These are phyloP conservation scores for Setipinna tenuifilis DNA, from an alignment of 2,797 vertebrate genomes.

Conservation along the genomic window DNA sequence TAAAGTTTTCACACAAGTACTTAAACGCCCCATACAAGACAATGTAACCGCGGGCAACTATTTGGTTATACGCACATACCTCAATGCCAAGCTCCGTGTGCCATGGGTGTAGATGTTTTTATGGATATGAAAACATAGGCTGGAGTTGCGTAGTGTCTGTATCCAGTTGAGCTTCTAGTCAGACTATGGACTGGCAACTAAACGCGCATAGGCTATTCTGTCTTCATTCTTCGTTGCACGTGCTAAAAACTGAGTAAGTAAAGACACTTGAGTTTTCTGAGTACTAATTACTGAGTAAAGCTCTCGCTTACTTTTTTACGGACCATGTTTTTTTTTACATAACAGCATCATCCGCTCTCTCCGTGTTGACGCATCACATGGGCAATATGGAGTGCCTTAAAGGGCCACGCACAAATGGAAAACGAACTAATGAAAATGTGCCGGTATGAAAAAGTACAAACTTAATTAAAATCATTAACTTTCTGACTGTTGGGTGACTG, in stretches of 20 bases:
- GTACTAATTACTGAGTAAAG: background rate
- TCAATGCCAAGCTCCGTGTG: background rate
- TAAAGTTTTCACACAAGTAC: constrained; percentile 13
- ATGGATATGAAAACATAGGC: constrained; percentile 36
- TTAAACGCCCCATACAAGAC: background rate
- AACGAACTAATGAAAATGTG: background rate
- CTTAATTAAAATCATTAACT: background rate
- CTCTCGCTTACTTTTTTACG: constrained; percentile 8
- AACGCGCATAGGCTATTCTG: background rate
- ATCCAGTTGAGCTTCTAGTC: constrained; percentile 15
- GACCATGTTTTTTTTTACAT: constrained; percentile 70
- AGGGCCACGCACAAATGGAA: constrained; percentile 72
- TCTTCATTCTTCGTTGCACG: background rate
- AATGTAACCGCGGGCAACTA: background rate
- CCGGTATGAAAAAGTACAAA: background rate
- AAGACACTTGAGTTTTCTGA: background rate
- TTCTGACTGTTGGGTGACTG: background rate
- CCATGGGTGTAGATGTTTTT: constrained; percentile 18
- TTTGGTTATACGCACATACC: background rate
- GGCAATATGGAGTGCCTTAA: constrained; percentile 88
- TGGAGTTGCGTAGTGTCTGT: constrained; percentile 52
- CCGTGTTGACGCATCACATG: constrained; percentile 81
- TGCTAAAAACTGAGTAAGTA: background rate
- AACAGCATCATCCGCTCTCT: constrained; percentile 82
- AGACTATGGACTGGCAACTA: background rate